Conservation (phyloP, 2,888 invertebrate genomes). For the Atherix ibis region DNA sequence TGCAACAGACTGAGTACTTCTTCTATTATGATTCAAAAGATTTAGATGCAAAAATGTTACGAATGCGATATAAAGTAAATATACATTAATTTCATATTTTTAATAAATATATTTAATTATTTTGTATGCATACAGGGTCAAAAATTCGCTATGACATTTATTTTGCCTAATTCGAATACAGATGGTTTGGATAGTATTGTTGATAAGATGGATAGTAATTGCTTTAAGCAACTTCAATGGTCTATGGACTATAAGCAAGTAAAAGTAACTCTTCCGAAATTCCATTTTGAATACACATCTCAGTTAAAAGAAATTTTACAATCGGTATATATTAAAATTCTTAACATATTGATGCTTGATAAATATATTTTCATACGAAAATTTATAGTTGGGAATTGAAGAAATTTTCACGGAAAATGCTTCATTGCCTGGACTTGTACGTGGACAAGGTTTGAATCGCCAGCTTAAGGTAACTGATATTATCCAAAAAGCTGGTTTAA, state of each 20-base stretch:
- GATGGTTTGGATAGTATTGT: conserved; percentile 45
- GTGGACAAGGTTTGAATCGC: conserved; percentile 36
- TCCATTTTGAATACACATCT: conserved; percentile 54
- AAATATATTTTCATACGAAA: background rate
- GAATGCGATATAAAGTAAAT: conserved; percentile 54
- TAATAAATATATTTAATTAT: background rate
- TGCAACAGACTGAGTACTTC: conserved; percentile 52
- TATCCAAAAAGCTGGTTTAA: conserved; percentile 59
- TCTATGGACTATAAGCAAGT: conserved; percentile 42
- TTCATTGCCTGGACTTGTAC: conserved; percentile 50
- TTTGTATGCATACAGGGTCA: conserved; percentile 38
- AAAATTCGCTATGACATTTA: conserved; percentile 56
- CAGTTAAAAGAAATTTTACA: conserved; percentile 42
- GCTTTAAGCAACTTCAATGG: conserved; percentile 40
- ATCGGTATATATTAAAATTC: conserved; percentile 36
- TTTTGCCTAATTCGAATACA: conserved; percentile 49
- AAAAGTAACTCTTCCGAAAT: conserved; percentile 53
- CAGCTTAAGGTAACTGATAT: conserved; percentile 50
- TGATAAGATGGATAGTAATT: conserved; percentile 38
- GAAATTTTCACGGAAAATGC: conserved; percentile 56
- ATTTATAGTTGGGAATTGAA: conserved; percentile 47
- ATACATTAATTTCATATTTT: too few relatives aligned
- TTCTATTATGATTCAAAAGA: conserved; percentile 45
- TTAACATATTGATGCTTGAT: too few relatives aligned
- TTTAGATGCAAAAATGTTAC: conserved; percentile 52